Percentiles rank a stretch among this genome's conserved stretches.
Evolutionary conservation across 2,888 invertebrate genomes (phyloP).

Genomic region (Scaeva pyrastri): DNA sequence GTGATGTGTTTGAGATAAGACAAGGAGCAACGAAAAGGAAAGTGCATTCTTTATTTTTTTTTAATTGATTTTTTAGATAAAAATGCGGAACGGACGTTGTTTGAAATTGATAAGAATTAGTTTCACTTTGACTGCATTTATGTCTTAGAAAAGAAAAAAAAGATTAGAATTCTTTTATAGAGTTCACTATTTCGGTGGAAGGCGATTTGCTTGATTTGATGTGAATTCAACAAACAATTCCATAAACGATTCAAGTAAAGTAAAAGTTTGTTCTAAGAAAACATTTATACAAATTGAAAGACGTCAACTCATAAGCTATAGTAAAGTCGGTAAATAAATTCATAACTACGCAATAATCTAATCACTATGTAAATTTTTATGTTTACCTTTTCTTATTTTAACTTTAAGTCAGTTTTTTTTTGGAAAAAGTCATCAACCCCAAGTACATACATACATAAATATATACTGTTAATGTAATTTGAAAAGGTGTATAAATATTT

Average conservation of each 20-base stretch:
- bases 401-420: background rate
- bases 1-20: conserved; percentile 21
- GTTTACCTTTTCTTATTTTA: background rate
- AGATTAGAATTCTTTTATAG: conserved; percentile 3
- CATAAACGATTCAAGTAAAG: too few species aligned
- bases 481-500: conserved; percentile 19
- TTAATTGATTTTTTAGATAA: conserved; percentile 14
- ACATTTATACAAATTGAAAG: too few species aligned
- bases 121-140: background rate
- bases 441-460: too few species aligned
- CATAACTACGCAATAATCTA: background rate
- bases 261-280: too few species aligned
- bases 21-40: conserved; percentile 18
- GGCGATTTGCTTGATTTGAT: too few species aligned
- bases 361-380: background rate
- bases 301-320: too few species aligned
- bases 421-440: background rate
- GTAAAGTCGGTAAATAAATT: too few species aligned
- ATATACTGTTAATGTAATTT: conserved; percentile 20
- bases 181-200: too few species aligned
- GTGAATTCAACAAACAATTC: too few species aligned
- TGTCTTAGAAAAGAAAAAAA: background rate
- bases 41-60: conserved; percentile 16
- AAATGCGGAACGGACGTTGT: conserved; percentile 47
- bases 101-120: conserved; percentile 28